These are phyloP conservation scores for Hemistola chrysoprasaria DNA, from an alignment of 2,888 invertebrate species.

Conservation along the genomic window DNA sequence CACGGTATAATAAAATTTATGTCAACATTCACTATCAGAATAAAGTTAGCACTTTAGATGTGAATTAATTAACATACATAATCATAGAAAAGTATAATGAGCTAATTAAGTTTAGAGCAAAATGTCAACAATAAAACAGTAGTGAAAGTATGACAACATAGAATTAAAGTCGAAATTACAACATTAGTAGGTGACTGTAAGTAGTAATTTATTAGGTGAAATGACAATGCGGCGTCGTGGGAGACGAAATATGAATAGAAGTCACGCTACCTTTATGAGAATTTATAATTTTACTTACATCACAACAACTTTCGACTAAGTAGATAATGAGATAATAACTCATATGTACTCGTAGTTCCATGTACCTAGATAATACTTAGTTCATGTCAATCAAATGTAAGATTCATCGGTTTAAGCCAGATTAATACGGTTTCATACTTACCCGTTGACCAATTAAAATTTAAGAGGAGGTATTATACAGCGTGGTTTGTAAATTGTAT, in stretches of 20 bases:
- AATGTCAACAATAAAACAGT: slow-evolving; percentile 10
- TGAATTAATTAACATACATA: background rate
- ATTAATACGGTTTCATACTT: no score
- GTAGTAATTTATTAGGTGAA: slow-evolving; percentile 58
- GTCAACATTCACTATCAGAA: no score
- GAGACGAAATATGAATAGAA: slow-evolving; percentile 68
- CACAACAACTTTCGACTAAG: slow-evolving; percentile 55
- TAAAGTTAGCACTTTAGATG: no score
- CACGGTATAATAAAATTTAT: background rate
- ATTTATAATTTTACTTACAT: slow-evolving; percentile 53
- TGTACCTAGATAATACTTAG: background rate
- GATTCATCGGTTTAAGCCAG: no score
- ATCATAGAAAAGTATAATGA: background rate
- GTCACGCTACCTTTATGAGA: slow-evolving; percentile 57
- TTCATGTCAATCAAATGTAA: no score
- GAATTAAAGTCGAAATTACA: slow-evolving; percentile 46
- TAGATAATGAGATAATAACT: slow-evolving; percentile 20
- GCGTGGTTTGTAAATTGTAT: no score
- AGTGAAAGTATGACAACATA: slow-evolving; percentile 45
- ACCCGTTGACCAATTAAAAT: no score
- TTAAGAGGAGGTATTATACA: no score
- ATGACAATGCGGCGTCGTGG: slow-evolving; percentile 64
- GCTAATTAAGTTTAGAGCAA: slow-evolving; percentile 3
- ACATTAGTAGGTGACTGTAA: slow-evolving; percentile 40
- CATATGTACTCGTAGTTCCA: no score